Evolutionary conservation across 2,113 vertebrate genomes (phyloP).

Genomic region (Nansenia antarctica): DNA sequence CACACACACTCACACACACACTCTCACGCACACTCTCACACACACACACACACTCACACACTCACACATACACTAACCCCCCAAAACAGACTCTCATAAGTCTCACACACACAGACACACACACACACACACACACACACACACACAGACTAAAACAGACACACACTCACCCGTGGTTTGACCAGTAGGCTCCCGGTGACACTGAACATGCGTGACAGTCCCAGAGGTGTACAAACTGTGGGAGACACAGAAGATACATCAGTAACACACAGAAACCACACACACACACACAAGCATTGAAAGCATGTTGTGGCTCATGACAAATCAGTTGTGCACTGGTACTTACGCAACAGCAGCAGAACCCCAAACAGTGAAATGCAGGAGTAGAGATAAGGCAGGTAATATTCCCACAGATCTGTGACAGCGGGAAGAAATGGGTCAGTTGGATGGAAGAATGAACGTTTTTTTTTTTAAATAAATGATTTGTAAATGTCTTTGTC

Average conservation of each 20-base stretch:
- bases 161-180: conserved; percentile 82
- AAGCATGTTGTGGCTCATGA: no score
- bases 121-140: background rate
- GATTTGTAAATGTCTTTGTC: no score
- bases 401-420: conserved; percentile 86
- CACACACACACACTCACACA: background rate
- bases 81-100: background rate
- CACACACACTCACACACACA: background rate
- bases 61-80: background rate
- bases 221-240: conserved; percentile 86
- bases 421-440: background rate
- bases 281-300: no score
- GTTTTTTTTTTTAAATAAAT: no score
- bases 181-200: conserved; percentile 86
- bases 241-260: background rate
- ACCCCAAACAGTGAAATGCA: conserved; percentile 85
- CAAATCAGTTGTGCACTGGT: background rate
- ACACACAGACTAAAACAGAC: background rate
- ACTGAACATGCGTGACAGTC: conserved; percentile 85
- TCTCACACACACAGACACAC: background rate
- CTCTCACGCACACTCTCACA: background rate
- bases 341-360: conserved; percentile 84
- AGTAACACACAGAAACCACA: background rate
- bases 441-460: no score
- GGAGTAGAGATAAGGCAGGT: conserved; percentile 88